phyloP scores from a whole-genome alignment of 2,113 vertebrate genomes.

The Calyptommatus sinebrachiatus region DNA sequence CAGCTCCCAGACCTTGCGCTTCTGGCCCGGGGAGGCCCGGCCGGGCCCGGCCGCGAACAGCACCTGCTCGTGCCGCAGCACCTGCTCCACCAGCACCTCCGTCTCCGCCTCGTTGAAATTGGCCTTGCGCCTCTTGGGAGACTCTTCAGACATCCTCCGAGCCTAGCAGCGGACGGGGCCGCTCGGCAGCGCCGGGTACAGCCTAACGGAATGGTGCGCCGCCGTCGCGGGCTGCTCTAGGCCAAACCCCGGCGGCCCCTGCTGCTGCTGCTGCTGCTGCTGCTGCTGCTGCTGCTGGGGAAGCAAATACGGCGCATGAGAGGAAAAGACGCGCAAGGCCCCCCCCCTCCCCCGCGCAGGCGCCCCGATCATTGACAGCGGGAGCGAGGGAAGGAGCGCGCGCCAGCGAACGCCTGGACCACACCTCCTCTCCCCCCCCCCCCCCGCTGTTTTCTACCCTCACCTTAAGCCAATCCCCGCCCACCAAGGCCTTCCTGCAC shows the following conservation, averaged over 20 bases:
- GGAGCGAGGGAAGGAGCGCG: background rate
- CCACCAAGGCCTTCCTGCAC: background rate
- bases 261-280: background rate
- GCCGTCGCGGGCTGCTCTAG: background rate
- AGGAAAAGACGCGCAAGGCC: conserved; percentile 56
- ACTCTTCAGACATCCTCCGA: conserved; percentile 53
- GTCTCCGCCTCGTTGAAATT: conserved; percentile 68
- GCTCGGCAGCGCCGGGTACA: too few species aligned
- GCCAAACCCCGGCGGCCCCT: background rate
- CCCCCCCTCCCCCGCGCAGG: conserved; percentile 46
- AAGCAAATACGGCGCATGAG: conserved; percentile 63
- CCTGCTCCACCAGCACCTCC: conserved; percentile 65
- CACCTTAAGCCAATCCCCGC: background rate
- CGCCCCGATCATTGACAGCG: conserved; percentile 57
- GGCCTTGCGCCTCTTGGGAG: conserved; percentile 62
- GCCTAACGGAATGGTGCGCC: background rate
- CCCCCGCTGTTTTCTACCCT: background rate
- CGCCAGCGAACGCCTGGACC: too few species aligned
- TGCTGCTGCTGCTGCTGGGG: conserved; percentile 13
- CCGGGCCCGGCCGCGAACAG: conserved; percentile 52
- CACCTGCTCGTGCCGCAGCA: conserved; percentile 63
- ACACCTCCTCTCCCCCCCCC: background rate
- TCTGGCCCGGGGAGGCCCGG: conserved; percentile 51
- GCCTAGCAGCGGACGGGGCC: background rate
- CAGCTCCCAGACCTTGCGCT: conserved; percentile 58